Evolutionary conservation across 2,888 invertebrate species (phyloP).

Genomic region (Drosophila kanekoi): DNA sequence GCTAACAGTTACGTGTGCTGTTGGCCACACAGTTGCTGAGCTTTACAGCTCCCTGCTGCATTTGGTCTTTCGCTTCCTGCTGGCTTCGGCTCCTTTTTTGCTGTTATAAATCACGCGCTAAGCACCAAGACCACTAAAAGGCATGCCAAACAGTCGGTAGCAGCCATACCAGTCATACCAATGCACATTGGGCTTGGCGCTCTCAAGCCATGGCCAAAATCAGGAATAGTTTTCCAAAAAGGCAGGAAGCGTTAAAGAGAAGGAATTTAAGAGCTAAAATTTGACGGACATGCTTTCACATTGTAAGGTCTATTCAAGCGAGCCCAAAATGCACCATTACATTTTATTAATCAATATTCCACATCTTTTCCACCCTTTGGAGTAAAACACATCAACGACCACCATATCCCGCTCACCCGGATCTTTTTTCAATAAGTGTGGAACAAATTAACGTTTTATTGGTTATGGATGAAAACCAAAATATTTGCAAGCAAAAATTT

Average conservation of each 20-base stretch:
- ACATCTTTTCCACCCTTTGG: too few species aligned
- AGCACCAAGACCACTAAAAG: conserved; percentile 75
- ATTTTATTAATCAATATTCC: too few species aligned
- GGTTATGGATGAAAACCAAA: too few species aligned
- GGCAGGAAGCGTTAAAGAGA: not conserved
- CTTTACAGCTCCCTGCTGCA: conserved; percentile 26
- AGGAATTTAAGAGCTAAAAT: not conserved
- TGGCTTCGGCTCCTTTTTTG: conserved; percentile 49
- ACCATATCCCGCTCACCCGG: too few species aligned
- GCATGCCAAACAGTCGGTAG: conserved; percentile 60
- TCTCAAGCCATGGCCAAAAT: conserved; percentile 16
- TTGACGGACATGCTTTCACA: too few species aligned
- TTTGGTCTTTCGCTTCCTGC: conserved; percentile 42
- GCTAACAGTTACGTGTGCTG: conserved; percentile 75
- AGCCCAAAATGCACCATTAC: too few species aligned
- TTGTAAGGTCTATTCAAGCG: too few species aligned
- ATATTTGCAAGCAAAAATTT: too few species aligned
- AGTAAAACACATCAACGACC: too few species aligned
- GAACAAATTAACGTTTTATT: too few species aligned
- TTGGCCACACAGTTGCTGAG: conserved; percentile 65
- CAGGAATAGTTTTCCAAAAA: not conserved
- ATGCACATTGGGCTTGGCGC: conserved; percentile 51
- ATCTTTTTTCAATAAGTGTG: too few species aligned
- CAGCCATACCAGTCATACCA: conserved; percentile 32
- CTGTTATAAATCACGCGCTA: conserved; percentile 77